Percentiles rank a stretch among this genome's conserved stretches.
Evolutionary conservation across 2,113 vertebrate genomes (phyloP).

Genomic region (Micronycteris hirsuta): DNA sequence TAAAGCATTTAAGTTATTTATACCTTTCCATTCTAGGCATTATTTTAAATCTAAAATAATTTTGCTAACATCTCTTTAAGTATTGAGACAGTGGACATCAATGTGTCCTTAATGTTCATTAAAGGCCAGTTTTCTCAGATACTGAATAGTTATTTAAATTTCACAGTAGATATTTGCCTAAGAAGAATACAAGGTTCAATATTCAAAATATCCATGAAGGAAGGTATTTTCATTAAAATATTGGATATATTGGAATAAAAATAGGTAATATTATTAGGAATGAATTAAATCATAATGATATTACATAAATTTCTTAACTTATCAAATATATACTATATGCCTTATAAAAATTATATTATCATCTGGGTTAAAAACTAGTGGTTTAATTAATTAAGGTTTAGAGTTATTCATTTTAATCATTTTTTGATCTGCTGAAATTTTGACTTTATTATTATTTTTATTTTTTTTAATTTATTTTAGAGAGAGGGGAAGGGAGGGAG

Average conservation of each 20-base stretch:
- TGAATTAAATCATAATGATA: neutral
- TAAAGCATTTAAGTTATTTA: neutral
- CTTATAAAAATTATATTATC: neutral
- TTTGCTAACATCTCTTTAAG: neutral
- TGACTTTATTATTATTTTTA: no score
- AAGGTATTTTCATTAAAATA: slow-evolving; percentile 23
- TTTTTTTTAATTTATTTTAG: no score
- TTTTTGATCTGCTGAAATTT: slow-evolving; percentile 7
- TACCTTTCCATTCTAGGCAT: neutral
- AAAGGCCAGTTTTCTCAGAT: neutral
- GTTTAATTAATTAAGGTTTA: neutral
- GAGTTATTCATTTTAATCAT: neutral
- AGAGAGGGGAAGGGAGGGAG: no score
- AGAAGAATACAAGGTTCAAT: neutral
- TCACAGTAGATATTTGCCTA: neutral
- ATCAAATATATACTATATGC: neutral
- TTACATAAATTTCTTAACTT: neutral
- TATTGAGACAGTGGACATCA: neutral
- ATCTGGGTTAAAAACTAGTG: neutral
- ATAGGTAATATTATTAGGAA: neutral
- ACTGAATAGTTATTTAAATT: slow-evolving; percentile 6
- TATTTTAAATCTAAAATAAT: neutral
- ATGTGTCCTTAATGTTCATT: neutral
- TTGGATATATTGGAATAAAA: neutral
- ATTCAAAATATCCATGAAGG: neutral